Evolutionary conservation across 2,797 vertebrate genomes (phyloP), one percentile per base, ranked within the genome.

Genomic region (Melanotaenia maccullochi): DNA sequence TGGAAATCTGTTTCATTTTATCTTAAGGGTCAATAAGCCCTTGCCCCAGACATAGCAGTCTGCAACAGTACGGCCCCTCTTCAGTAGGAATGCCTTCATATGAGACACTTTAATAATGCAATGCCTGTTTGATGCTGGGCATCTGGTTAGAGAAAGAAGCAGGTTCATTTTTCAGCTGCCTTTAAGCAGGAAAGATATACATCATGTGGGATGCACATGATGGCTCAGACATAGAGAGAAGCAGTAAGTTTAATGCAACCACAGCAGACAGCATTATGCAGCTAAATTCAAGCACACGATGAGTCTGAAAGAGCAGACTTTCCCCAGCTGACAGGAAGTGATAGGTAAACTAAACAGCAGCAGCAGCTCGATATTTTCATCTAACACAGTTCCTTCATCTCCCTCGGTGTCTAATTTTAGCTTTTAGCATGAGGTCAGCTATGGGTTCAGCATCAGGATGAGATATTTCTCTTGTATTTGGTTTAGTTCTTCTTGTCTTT

Each of bases 1-100:
- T 68, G 76, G 63, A 89, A 86, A 89, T 82, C 71, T 90, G 84
- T 82, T 90, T 90, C 38, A 13, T 66, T 89, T 91, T 84, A 89
- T 81, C 44, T 68, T 51, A 73, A 75, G 78, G 73, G 68, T 79
- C 83, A 77, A 5, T n/a, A 14, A 51, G 64, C 13, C 2, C 78
- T 82, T 76, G 36, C 67, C 71, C 67, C 76, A 82, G 67, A 81
- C 60, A 59, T 68, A 28, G 65, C 72, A 55, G 66, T 67, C 65
- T 83, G 59, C 44, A 68, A 8, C 51, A 61, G 61, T 40, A 65
- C 5, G 63, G 64, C 47, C 79, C 35, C 0, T 9, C 75, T 58
- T 78, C 3, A 36, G 52, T 65, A 66, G 57, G 63, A 78, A 73
- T 60, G 60, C 66, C 70, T 71, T 78, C 51, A 64, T 67, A 71